Evolutionary conservation across 2,888 invertebrate species (phyloP).

Genomic region (Cryptops parisi): DNA sequence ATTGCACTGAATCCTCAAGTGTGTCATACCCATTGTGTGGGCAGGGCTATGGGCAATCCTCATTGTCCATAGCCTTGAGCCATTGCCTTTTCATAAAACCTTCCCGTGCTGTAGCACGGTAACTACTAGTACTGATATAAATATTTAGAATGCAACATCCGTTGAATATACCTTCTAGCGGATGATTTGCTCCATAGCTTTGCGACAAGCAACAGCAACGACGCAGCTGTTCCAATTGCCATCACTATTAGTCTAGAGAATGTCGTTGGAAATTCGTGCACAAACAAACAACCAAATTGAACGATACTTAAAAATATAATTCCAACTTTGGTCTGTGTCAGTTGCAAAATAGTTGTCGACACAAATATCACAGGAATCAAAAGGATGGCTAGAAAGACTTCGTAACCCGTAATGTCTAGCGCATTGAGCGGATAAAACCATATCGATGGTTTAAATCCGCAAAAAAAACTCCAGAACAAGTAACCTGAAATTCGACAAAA

Average conservation of each 20-base stretch:
- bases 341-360: slow-evolving; percentile 13
- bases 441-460: slow-evolving; percentile 31
- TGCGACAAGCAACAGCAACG: slow-evolving; percentile 27
- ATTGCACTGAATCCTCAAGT: too few relatives aligned
- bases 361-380: slow-evolving; percentile 26
- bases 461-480: slow-evolving; percentile 32
- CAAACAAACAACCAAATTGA: slow-evolving; percentile 25
- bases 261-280: slow-evolving; percentile 25
- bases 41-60: too few relatives aligned
- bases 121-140: too few relatives aligned
- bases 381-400: slow-evolving; percentile 28
- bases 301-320: slow-evolving; percentile 24
- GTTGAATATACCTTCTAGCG: slow-evolving; percentile 24
- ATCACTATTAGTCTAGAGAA: slow-evolving; percentile 26
- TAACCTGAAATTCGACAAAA: too few relatives aligned
- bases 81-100: too few relatives aligned
- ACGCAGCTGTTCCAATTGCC: slow-evolving; percentile 26
- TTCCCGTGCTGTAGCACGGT: too few relatives aligned
- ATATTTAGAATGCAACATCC: too few relatives aligned
- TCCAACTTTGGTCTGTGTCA: slow-evolving; percentile 6
- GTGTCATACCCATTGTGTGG: too few relatives aligned
- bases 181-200: slow-evolving; percentile 25
- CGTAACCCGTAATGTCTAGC: slow-evolving; percentile 33
- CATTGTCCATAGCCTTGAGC: too few relatives aligned
- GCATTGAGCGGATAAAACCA: slow-evolving; percentile 35